Percentiles rank a stretch among this genome's conserved stretches.
These are phyloP conservation scores for Scolopax mira DNA, from an alignment of 2,113 vertebrate species.

Conservation along the genomic window DNA sequence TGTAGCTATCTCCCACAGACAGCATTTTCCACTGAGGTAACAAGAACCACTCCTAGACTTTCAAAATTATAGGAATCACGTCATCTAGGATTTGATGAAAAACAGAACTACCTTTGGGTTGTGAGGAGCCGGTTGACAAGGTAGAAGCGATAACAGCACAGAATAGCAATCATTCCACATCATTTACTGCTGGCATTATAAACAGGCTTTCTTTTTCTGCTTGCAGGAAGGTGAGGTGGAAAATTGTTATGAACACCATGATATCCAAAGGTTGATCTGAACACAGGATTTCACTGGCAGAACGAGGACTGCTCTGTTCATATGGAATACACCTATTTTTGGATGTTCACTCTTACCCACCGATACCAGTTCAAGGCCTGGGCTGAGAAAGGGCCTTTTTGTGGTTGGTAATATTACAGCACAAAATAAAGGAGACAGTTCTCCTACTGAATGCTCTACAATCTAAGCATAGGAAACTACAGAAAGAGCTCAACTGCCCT, in stretches of 20 bases:
- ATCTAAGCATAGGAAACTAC: not conserved
- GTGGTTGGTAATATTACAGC: not conserved
- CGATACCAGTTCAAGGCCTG: not conserved
- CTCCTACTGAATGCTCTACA: not conserved
- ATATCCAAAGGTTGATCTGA: not conserved
- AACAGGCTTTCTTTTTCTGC: not conserved
- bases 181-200: not conserved
- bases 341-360: not conserved
- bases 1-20: not conserved
- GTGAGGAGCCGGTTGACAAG: not conserved
- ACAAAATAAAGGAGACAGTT: not conserved
- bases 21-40: not conserved
- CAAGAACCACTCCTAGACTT: not conserved
- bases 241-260: not conserved
- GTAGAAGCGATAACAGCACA: not conserved
- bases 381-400: not conserved
- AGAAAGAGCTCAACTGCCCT: not conserved
- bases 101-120: not conserved
- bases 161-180: not conserved
- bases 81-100: not conserved
- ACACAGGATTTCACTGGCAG: not conserved
- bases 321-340: not conserved
- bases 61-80: not conserved
- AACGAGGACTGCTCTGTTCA: not conserved
- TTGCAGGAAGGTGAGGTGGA: not conserved